Percentiles rank a stretch among this genome's conserved stretches.
phyloP scores from a whole-genome alignment of 2,113 vertebrate genomes.

The Bujurquina vittata region DNA sequence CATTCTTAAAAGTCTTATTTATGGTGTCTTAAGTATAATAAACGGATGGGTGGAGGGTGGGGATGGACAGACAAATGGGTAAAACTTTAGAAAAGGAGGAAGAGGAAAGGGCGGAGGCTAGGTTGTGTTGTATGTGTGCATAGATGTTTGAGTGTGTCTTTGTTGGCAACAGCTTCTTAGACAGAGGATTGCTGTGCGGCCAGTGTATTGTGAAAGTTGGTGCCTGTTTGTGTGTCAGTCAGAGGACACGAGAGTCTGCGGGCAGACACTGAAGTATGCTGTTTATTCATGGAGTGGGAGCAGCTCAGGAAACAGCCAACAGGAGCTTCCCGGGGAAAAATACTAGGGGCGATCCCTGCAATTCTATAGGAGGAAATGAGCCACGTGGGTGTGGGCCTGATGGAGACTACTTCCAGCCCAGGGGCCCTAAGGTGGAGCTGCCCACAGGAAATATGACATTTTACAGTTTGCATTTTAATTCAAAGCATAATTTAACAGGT shows the following conservation, averaged over 20 bases:
- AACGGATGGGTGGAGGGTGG: slow-evolving; percentile 24
- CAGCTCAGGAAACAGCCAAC: slow-evolving; percentile 74
- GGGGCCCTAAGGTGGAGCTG: slow-evolving; percentile 19
- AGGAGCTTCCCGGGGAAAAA: slow-evolving; percentile 69
- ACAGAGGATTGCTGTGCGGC: slow-evolving; percentile 8
- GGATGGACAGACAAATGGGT: slow-evolving; percentile 8
- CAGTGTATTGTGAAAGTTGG: slow-evolving; percentile 8
- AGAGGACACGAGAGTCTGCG: not conserved
- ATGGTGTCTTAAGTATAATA: slow-evolving; percentile 24
- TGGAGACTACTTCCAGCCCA: slow-evolving; percentile 59
- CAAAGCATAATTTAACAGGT: not conserved
- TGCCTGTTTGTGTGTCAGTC: slow-evolving; percentile 15
- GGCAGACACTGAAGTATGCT: slow-evolving; percentile 31
- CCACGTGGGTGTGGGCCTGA: slow-evolving; percentile 54
- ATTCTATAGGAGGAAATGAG: slow-evolving; percentile 82
- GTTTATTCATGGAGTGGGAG: slow-evolving; percentile 70
- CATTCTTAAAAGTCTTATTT: slow-evolving; percentile 33
- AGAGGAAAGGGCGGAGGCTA: slow-evolving; percentile 59
- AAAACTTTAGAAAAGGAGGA: slow-evolving; percentile 44
- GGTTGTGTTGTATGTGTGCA: not conserved
- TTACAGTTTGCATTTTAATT: not conserved
- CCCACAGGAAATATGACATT: slow-evolving; percentile 45
- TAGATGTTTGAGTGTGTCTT: not conserved
- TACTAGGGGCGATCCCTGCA: slow-evolving; percentile 39
- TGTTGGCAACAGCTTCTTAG: slow-evolving; percentile 25